phyloP scores from a whole-genome alignment of 2,113 vertebrate genomes.

The Syngnathus floridae region DNA sequence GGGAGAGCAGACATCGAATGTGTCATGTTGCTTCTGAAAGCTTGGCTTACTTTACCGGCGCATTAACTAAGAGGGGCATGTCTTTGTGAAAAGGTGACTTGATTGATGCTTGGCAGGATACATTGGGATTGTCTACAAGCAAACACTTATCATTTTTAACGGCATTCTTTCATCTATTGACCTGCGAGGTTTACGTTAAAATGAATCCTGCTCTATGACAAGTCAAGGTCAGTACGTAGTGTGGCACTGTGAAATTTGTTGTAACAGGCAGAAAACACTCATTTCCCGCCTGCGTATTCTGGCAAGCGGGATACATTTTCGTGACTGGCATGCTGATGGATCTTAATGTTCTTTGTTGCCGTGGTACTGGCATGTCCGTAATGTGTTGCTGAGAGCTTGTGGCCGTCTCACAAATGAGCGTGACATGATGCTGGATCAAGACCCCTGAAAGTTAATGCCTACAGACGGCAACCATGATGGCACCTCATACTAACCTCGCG shows the following conservation, averaged over 20 bases:
- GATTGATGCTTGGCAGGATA: not conserved
- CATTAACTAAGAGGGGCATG: not conserved
- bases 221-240: not conserved
- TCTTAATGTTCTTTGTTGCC: slow-evolving; percentile 1
- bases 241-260: slow-evolving; percentile 1
- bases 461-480: slow-evolving; percentile 30
- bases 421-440: slow-evolving; percentile 21
- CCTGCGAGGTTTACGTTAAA: not conserved
- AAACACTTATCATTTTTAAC: not conserved
- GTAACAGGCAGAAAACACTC: not conserved
- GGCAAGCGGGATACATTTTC: slow-evolving; percentile 1
- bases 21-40: not conserved
- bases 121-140: not conserved
- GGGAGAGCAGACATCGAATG: not conserved
- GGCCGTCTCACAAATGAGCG: not conserved
- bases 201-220: not conserved
- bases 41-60: not conserved
- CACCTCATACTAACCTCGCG: slow-evolving; percentile 32
- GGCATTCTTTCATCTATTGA: not conserved
- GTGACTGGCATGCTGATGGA: not conserved
- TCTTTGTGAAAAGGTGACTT: not conserved
- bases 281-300: not conserved
- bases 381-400: not conserved
- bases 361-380: not conserved
- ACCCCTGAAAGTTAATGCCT: slow-evolving; percentile 29